Conservation (phyloP, 2,113 vertebrate genomes). For the Pipra filicauda region DNA sequence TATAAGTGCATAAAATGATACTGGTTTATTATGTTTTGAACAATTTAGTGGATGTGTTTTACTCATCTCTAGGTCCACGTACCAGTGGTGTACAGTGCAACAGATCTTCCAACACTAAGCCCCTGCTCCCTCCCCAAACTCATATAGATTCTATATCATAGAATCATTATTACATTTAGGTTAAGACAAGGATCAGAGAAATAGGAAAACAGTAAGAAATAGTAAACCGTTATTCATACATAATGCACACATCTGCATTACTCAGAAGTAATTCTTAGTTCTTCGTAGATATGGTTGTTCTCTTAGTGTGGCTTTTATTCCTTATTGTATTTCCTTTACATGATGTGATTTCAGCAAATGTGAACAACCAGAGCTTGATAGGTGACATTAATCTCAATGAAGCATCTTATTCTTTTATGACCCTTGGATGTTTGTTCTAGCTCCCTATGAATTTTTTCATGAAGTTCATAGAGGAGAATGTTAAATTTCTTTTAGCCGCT, state of each 20-base stretch:
- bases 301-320: background rate
- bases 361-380: background rate
- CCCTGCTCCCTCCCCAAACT: background rate
- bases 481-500: background rate
- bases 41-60: background rate
- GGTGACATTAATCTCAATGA: background rate
- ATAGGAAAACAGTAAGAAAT: background rate
- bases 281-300: background rate
- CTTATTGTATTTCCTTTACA: background rate
- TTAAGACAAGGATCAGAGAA: background rate
- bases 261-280: background rate
- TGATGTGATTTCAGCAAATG: background rate
- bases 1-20: background rate
- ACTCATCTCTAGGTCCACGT: background rate
- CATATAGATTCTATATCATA: background rate
- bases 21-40: background rate
- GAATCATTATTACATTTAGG: background rate
- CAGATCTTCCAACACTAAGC: background rate
- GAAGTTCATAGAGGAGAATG: background rate
- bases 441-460: background rate
- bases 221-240: background rate
- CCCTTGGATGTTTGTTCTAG: background rate
- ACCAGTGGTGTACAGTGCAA: background rate
- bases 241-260: background rate
- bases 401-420: background rate